Conservation (phyloP, 2,797 vertebrate species). For the Neosilurus hyrtlii region DNA sequence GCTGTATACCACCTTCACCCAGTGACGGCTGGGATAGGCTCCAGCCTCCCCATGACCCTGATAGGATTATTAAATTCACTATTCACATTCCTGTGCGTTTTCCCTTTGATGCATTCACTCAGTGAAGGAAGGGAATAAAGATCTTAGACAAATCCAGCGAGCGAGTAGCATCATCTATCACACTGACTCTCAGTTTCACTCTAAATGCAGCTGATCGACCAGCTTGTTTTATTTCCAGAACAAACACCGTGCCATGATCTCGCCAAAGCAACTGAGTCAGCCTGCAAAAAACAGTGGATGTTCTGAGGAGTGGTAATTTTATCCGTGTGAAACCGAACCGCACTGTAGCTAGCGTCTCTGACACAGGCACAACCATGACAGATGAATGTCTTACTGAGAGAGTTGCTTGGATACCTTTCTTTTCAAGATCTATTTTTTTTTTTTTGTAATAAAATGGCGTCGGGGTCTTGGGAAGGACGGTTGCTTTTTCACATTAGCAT, state of each 20-base stretch:
- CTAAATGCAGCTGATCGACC: slow-evolving; percentile 31
- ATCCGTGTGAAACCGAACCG: neutral
- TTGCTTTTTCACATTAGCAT: neutral
- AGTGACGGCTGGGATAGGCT: no score
- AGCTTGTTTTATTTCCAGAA: slow-evolving; percentile 28
- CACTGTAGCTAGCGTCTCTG: neutral
- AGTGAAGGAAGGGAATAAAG: neutral
- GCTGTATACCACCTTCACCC: no score
- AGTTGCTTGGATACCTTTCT: neutral
- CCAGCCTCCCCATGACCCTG: no score
- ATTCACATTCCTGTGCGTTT: neutral
- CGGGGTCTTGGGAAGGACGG: neutral
- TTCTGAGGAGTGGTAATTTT: neutral
- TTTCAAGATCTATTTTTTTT: neutral
- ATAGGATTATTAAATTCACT: neutral
- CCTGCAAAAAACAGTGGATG: neutral
- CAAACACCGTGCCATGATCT: neutral
- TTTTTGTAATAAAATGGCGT: no score
- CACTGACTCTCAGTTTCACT: slow-evolving; percentile 34
- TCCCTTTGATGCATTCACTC: neutral
- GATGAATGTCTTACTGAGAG: neutral
- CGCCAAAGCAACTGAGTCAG: neutral
- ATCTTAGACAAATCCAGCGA: neutral
- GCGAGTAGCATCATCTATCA: slow-evolving; percentile 24
- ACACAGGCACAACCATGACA: neutral